Percentiles rank a stretch among this genome's conserved stretches.
phyloP scores from a whole-genome alignment of 1,140 invertebrate genomes.

The Zaprionus gabonicus region DNA sequence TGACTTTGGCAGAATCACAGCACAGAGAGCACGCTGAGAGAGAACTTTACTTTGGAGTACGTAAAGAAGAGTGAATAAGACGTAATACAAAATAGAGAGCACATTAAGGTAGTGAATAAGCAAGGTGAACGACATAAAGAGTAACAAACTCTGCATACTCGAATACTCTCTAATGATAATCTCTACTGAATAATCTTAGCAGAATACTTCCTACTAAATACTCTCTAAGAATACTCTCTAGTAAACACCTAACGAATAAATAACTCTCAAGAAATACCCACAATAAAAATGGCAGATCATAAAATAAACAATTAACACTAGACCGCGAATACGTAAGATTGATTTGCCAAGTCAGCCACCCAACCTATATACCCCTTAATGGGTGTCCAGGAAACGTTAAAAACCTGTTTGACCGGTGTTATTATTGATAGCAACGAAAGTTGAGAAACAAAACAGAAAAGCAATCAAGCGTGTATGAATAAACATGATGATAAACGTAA shows the following conservation, averaged over 20 bases:
- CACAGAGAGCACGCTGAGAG: neutral
- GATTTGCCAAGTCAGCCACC: neutral
- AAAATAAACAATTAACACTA: neutral
- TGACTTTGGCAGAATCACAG: too few relatives aligned
- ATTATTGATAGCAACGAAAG: conserved; percentile 34
- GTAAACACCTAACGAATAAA: neutral
- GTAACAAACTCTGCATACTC: neutral
- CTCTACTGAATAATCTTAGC: neutral
- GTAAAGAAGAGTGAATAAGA: neutral
- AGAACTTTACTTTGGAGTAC: neutral
- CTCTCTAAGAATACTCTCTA: neutral
- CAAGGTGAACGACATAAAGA: conserved; percentile 2
- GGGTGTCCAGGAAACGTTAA: neutral
- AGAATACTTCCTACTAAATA: neutral
- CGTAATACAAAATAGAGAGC: neutral
- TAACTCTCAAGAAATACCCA: neutral
- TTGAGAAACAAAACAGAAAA: conserved; percentile 43
- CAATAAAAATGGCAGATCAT: neutral
- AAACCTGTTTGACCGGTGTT: conserved; percentile 62
- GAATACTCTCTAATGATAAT: neutral
- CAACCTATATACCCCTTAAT: neutral
- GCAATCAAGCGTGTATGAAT: neutral
- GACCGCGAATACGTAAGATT: neutral
- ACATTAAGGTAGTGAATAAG: conserved; percentile 1
- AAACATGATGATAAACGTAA: neutral